These are phyloP conservation scores for Loriculus beryllinus DNA, from an alignment of 2,797 vertebrate species.

Conservation along the genomic window DNA sequence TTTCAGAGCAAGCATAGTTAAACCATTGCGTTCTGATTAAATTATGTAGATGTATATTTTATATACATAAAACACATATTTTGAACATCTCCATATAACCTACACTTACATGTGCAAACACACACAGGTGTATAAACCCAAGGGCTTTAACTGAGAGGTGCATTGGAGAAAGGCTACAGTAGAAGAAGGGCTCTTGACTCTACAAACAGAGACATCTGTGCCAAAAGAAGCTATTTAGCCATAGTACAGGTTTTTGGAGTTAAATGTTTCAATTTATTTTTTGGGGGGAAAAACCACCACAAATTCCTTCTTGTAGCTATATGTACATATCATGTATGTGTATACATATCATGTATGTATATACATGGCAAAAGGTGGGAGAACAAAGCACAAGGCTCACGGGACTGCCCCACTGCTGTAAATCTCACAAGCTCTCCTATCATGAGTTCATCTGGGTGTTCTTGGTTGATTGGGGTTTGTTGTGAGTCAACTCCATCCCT, in stretches of 20 bases:
- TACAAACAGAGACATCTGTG: not conserved
- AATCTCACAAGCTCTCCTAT: not conserved
- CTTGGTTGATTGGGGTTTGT: not conserved
- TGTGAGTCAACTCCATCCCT: not conserved
- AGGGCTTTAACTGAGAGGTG: not conserved
- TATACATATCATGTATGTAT: accelerated
- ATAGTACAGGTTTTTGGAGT: not conserved
- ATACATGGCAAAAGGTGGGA: not conserved
- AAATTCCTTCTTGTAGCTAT: not conserved
- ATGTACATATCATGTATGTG: accelerated
- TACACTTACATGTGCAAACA: not conserved
- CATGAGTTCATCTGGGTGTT: not conserved
- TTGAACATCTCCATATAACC: not conserved
- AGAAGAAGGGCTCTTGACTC: not conserved
- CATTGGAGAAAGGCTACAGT: not conserved
- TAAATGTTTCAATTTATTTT: not conserved
- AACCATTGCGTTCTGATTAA: not conserved
- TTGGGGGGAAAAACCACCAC: accelerated
- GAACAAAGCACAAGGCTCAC: too few species aligned
- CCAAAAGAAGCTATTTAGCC: not conserved
- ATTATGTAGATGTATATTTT: not conserved
- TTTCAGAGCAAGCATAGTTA: not conserved
- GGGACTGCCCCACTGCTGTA: accelerated
- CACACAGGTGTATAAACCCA: accelerated
- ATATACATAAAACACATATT: too few species aligned